A percentile compares a stretch with the other conserved stretches of the same genome.
Conservation (phyloP, 2,797 vertebrate species). For the Peromyscus aztecus region DNA sequence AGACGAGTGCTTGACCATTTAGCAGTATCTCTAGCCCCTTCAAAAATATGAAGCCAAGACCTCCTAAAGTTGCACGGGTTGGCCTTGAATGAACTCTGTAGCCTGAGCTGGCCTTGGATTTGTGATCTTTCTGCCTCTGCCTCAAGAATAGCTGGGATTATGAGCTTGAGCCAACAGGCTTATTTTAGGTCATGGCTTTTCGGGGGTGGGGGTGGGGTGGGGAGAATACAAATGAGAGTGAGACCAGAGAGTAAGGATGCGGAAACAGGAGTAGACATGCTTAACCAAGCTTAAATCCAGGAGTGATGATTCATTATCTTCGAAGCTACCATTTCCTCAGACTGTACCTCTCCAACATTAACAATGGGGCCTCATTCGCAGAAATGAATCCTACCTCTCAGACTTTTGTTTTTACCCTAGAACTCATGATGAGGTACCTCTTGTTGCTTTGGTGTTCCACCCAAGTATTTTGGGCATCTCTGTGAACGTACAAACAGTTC, state of each 20-base stretch:
- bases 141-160: background rate
- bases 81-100: background rate
- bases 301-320: background rate
- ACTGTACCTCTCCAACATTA: background rate
- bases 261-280: background rate
- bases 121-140: background rate
- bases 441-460: background rate
- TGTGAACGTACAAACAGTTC: background rate
- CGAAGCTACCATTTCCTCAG: background rate
- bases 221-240: background rate
- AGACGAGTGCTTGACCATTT: background rate
- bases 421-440: background rate
- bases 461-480: background rate
- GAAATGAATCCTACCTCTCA: background rate
- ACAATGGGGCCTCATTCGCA: background rate
- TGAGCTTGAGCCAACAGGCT: background rate
- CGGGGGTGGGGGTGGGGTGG: fast-evolving
- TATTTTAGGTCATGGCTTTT: background rate
- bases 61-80: background rate
- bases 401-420: background rate
- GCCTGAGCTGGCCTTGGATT: background rate
- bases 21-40: background rate
- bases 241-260: too few relatives aligned
- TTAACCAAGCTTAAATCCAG: background rate
- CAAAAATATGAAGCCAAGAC: background rate